phyloP scores from a whole-genome alignment of 2,113 vertebrate genomes.

The Oncorhynchus kisutch region DNA sequence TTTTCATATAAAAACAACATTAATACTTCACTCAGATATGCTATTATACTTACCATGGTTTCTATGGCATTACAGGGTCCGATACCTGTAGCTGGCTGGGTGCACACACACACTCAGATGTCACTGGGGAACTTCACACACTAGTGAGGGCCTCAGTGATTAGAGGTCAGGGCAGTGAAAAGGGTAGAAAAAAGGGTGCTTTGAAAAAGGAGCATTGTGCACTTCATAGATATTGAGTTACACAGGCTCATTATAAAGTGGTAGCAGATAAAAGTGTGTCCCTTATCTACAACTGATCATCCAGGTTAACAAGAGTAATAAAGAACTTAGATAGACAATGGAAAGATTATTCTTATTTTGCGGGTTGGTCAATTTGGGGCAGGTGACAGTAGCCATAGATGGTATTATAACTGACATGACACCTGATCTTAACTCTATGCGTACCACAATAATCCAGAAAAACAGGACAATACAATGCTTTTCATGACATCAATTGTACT shows the following conservation, averaged over 20 bases:
- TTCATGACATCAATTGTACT: background rate
- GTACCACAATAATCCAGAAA: constrained; percentile 20
- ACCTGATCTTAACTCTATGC: background rate
- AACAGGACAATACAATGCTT: constrained; percentile 13
- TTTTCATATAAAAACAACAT: background rate
- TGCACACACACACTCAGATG: background rate
- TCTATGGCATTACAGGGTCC: too few relatives aligned
- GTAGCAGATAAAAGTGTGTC: background rate
- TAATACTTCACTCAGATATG: background rate
- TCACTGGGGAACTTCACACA: too few relatives aligned
- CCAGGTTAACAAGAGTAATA: background rate
- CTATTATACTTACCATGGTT: too few relatives aligned
- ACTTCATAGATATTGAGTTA: background rate
- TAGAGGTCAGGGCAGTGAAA: background rate
- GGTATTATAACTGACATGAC: constrained; percentile 11
- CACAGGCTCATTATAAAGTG: background rate
- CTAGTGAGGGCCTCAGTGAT: background rate
- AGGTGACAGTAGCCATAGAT: background rate
- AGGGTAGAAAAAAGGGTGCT: background rate
- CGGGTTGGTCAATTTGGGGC: background rate
- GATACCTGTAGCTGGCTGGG: background rate
- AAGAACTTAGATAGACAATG: background rate
- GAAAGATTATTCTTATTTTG: background rate
- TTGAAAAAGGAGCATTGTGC: background rate
- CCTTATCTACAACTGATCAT: background rate